Evolutionary conservation across 2,888 invertebrate species (phyloP), one percentile per base, ranked within the genome.

Genomic region (Lepidocyrtoides sp.): DNA sequence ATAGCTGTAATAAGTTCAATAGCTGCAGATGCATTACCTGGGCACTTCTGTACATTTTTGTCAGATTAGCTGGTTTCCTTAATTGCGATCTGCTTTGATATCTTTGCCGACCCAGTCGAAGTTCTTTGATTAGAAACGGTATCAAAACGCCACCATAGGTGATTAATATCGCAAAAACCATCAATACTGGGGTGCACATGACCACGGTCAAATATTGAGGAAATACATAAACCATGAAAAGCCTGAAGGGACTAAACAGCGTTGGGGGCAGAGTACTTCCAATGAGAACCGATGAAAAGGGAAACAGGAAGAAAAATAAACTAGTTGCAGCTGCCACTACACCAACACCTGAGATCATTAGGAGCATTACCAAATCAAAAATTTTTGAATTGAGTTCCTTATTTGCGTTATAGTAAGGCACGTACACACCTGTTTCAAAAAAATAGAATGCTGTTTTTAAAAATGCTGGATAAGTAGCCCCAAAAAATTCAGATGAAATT

Each of bases 101-200:
- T 0, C 0, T 20, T 20, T 36, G 51, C 20, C 41, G 26, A 7
- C 29, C 79, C 17, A 88, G 0, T n/a, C 48, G 17, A n/a, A 88
- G 48, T 36, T 88, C 87, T 23, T 79, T 88, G 0, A 79, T 23
- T 12, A 51, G 7, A 5, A 79, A 69, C 4, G 87, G 87, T 41
- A 88, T 36, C 7, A 66, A 17, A 1, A 81, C 0, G 0, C 10
- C 4, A 1, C 51, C 79, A 17, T 66, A 79, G 8, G 41, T 3
- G 0, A 85, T 0, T 8, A 32, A 2, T 7, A 32, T 10, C 2
- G 12, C 0, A 8, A 36, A 8, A 2, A 36, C 1, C 0, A 69
- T 8, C 3, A 41, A n/a, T 10, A 20, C 4, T 36, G 69, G 10
- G 5, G 8, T 5, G 14, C n/a, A 36, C 8, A 4, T 20, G 8